Percentiles rank a stretch among this genome's conserved stretches.
These are phyloP conservation scores for Molothrus aeneus DNA, from an alignment of 2,797 vertebrate species.

Conservation along the genomic window DNA sequence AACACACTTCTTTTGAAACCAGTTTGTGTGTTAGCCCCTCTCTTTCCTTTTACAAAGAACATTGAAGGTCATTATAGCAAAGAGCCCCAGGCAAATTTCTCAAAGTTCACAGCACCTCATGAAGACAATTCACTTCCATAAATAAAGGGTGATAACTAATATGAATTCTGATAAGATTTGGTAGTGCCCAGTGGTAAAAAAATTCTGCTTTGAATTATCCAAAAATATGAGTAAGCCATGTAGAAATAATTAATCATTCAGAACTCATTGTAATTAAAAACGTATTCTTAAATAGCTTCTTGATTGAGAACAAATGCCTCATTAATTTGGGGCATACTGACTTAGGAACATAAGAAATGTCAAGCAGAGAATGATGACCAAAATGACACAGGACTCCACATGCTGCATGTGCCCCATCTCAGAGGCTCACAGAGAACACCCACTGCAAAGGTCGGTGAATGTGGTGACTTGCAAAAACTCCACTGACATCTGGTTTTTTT, in stretches of 20 bases:
- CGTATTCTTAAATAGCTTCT: constrained; percentile 77
- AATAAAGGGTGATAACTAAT: constrained; percentile 36
- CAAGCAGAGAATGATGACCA: constrained; percentile 70
- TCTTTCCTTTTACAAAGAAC: constrained; percentile 19
- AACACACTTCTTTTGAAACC: constrained; percentile 16
- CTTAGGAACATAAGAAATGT: constrained; percentile 74
- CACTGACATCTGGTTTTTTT: constrained; percentile 9
- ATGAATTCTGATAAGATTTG: constrained; percentile 26
- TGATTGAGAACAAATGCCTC: constrained; percentile 82
- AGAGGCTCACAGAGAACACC: constrained; percentile 36
- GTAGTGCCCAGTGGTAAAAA: neutral
- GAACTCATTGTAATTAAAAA: constrained; percentile 78
- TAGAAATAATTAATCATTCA: constrained; percentile 79
- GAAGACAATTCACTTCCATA: constrained; percentile 43
- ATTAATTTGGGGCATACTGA: constrained; percentile 78
- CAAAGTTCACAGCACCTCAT: constrained; percentile 25
- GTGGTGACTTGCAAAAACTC: constrained; percentile 28
- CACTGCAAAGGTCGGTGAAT: constrained; percentile 40
- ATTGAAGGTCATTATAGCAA: constrained; percentile 12
- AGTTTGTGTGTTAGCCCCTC: neutral
- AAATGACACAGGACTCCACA: constrained; percentile 59
- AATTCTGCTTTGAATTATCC: constrained; percentile 56
- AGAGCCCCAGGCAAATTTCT: constrained; percentile 36
- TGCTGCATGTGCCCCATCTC: constrained; percentile 31
- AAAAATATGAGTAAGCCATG: constrained; percentile 69